Base-by-base conservation (phyloP, 2,888 invertebrate species). In the Blastobasis lacticolella region DNA sequence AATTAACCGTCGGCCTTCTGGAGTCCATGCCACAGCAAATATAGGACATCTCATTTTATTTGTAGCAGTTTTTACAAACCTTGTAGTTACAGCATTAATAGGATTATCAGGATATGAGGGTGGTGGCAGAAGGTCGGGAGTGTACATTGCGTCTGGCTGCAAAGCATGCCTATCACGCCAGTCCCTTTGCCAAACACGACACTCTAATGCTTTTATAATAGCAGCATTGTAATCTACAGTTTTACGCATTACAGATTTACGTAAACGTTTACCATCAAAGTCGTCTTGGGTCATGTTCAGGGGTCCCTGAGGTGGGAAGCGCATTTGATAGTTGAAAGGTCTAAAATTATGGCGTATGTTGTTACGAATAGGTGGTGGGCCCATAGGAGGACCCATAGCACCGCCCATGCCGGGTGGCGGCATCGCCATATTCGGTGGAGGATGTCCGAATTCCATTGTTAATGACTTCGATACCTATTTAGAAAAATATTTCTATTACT, bases 1-100 rank as follows among this genome's bases (percentile, higher is more conserved):
- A 5, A 99, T 96, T 56, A 99, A 89, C 62, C 99, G 92, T 60
- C 99, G 92, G 9, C 99, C 99, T 86, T 99, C 99, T 0, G 99
- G 99, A 5, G 99, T 99, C 99, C 99, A 99, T 9, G 97, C 97
- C 75, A 99, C 94, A 67, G 97, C 97, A 80, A 99, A 99, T 68
- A 99, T 98, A 0, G 99, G 99, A 88, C 99, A 99, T 63, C 98
- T 92, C 94, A 99, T 97, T 90, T 99, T 99, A 84, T 99, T 99
- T 51, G 98, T 99, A 6, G 99, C 99, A n/a, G 98, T 97, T 83
- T 99, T 95, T 6, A 99, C 98, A 83, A 98, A 99, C 70, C 97
- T 87, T 45, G 95, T 95, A 5, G 97, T 96, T 9, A 97, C 97
- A 61, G 98, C 96, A 89, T 99, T 99, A 63, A 97, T 97, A 4